Conservation (phyloP, 2,888 invertebrate genomes). For the Orthosia incerta region DNA sequence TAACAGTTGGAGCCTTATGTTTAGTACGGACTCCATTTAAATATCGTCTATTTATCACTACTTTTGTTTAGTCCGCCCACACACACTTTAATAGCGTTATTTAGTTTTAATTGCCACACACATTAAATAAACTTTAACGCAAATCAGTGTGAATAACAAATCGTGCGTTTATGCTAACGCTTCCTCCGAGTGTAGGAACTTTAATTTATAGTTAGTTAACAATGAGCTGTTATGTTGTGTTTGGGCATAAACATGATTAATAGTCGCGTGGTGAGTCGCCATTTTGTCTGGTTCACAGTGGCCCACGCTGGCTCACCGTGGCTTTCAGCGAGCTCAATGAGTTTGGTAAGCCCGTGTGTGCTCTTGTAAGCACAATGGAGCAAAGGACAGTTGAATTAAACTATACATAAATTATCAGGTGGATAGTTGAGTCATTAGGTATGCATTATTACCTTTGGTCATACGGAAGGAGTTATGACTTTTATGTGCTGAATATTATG, state of each 20-base stretch:
- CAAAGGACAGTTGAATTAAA: slow-evolving; percentile 34
- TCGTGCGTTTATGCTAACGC: slow-evolving; percentile 35
- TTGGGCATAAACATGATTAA: slow-evolving; percentile 44
- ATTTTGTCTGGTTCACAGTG: not conserved
- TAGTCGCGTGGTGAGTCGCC: slow-evolving; percentile 37
- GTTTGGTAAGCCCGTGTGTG: slow-evolving; percentile 16
- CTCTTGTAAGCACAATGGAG: slow-evolving; percentile 27
- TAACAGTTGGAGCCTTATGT: not conserved
- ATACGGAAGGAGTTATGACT: not conserved
- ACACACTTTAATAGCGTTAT: slow-evolving; percentile 7
- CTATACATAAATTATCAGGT: slow-evolving; percentile 9
- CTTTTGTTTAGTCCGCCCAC: slow-evolving; percentile 6
- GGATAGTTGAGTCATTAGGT: not conserved
- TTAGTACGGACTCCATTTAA: not conserved
- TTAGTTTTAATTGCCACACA: slow-evolving; percentile 28
- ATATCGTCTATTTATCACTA: not conserved
- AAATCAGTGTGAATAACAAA: slow-evolving; percentile 48
- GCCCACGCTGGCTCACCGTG: not conserved
- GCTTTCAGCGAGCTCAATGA: slow-evolving; percentile 1
- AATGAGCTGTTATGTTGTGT: slow-evolving; percentile 20
- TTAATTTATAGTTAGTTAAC: slow-evolving; percentile 43
- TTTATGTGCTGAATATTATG: not conserved
- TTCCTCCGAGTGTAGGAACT: slow-evolving; percentile 38
- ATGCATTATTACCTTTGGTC: not conserved
- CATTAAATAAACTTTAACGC: slow-evolving; percentile 39